These are phyloP conservation scores for Lepus townsendii DNA, from an alignment of 2,797 vertebrate genomes.

Conservation along the genomic window DNA sequence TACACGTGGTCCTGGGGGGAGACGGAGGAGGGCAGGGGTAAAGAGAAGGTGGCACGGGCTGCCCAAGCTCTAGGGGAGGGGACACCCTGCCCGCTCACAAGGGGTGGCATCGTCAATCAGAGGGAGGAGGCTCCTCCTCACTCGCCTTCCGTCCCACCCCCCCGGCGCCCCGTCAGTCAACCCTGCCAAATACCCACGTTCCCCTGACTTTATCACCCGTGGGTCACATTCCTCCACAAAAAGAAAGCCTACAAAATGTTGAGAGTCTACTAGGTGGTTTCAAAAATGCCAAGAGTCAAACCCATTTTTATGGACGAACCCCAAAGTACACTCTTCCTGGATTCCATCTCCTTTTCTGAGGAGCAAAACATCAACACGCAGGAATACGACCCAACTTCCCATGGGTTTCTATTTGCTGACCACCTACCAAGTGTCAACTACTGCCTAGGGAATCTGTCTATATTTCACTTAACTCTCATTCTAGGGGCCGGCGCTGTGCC, in stretches of 20 bases:
- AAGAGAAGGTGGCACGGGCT: conserved; percentile 42
- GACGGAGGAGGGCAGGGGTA: conserved; percentile 21
- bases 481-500: too few relatives aligned
- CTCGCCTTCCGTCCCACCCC: too few relatives aligned
- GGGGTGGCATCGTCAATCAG: neutral
- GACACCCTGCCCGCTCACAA: neutral
- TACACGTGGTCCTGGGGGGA: conserved; percentile 95
- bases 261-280: neutral
- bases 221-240: neutral
- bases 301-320: neutral
- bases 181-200: neutral
- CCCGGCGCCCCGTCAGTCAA: neutral
- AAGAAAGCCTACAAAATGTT: neutral
- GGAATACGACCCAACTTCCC: neutral
- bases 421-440: neutral
- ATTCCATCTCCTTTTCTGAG: neutral
- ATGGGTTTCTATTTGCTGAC: conserved; percentile 13
- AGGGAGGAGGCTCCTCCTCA: neutral
- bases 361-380: conserved; percentile 20
- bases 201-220: neutral
- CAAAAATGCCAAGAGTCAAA: conserved; percentile 41
- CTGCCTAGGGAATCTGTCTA: neutral
- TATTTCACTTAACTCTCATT: conserved; percentile 33
- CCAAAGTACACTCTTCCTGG: conserved; percentile 23
- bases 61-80: neutral